A percentile compares a stretch with the other conserved stretches of the same genome.
These are phyloP conservation scores for Xiphydria camelus DNA, from an alignment of 2,888 invertebrate species.

Conservation along the genomic window DNA sequence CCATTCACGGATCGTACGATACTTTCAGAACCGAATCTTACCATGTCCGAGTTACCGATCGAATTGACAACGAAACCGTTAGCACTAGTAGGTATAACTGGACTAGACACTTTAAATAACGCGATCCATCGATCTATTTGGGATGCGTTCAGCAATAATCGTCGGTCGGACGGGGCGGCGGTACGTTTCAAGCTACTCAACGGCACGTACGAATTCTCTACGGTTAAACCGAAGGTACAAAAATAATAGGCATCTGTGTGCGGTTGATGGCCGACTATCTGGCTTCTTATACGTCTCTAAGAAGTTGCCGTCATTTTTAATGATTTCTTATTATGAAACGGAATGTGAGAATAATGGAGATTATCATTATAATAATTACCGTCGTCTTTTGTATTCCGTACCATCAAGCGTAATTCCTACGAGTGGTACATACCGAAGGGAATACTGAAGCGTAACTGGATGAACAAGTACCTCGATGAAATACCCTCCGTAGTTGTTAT, in stretches of 20 bases:
- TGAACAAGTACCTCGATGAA: constrained; percentile 86
- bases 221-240: constrained; percentile 76
- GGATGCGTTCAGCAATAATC: constrained; percentile 87
- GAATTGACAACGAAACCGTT: constrained; percentile 84
- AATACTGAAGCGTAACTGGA: constrained; percentile 92
- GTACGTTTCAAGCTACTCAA: constrained; percentile 82
- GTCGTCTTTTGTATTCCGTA: constrained; percentile 17
- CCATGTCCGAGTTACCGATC: constrained; percentile 70
- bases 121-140: constrained; percentile 88
- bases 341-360: too few relatives aligned
- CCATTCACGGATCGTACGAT: too few relatives aligned
- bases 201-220: constrained; percentile 84
- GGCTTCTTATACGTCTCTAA: background rate
- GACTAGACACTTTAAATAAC: constrained; percentile 83
- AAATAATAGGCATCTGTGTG: too few relatives aligned
- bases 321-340: too few relatives aligned
- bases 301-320: constrained; percentile 4
- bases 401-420: constrained; percentile 75
- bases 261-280: background rate
- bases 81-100: constrained; percentile 85
- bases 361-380: too few relatives aligned
- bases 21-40: too few relatives aligned
- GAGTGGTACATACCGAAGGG: constrained; percentile 96
- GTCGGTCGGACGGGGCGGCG: constrained; percentile 79
- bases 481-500: constrained; percentile 92